Base-by-base conservation (phyloP, 64 coral and sea anemone species). In the Montipora foliosa region DNA sequence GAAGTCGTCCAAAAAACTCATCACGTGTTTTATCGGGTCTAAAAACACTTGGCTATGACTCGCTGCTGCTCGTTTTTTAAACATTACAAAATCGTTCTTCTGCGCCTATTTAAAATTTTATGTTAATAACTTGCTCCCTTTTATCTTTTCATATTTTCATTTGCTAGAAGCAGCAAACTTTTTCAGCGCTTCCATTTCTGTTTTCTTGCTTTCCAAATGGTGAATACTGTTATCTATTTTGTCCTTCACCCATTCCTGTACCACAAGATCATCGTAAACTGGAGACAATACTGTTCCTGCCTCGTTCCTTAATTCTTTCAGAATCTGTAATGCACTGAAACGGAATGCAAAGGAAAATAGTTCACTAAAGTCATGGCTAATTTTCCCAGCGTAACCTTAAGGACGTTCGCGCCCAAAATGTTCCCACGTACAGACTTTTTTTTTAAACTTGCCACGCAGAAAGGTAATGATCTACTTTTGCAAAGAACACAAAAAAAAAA, bases 201-300 rank as follows among this genome's bases (percentile, higher is more conserved):
- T 44, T 62, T 57, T 85, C 11, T 61, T 17, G 67, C 44, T 47
- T 8, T 47, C 48, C n/a, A 86, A 71, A 49, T 71, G 82, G 7
- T 76, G 51, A 13, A 92, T 62, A 29, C 74, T 83, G 61, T 46
- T 47, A 6, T 78, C 62, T n/a, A 93, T 73, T 47, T 93, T 93
- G 46, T 93, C 92, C 15, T 79, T 87, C 9, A 88, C 17, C 92
- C 92, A 93, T 68, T 93, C 92, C 13, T 88, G 77, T 2, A 93
- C 76, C 15, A 88, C 76, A 58, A 29, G 17, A 4, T 93, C 49
- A 74, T 93, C 77, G 66, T 78, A 93, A 20, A 93, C 78, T 0
- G 21, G 75, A 49, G 57, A 50, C 0, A 55, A 48, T 5, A 88
- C 74, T 86, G 44, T 49, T 20, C 9, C 16, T 86, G 66, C 82